These are phyloP conservation scores for Ptychadena robeensis DNA, from an alignment of 2,797 vertebrate genomes.

Conservation along the genomic window DNA sequence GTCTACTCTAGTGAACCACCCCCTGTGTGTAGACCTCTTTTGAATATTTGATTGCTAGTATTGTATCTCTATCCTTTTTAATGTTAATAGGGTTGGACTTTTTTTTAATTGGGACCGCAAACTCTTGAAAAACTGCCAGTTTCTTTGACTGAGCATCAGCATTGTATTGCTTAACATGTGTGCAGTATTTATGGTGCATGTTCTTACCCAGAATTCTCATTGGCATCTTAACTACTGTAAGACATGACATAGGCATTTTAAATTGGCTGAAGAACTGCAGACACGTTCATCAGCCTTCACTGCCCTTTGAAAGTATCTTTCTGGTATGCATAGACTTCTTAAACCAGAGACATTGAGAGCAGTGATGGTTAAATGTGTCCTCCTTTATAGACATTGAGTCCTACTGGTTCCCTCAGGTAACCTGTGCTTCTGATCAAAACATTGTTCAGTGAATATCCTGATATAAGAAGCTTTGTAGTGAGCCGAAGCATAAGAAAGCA, in stretches of 20 bases:
- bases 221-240: slow-evolving; percentile 18
- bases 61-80: no score
- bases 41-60: neutral
- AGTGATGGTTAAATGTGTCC: neutral
- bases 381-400: slow-evolving; percentile 13
- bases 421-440: neutral
- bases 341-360: slow-evolving; percentile 25
- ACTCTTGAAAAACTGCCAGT: no score
- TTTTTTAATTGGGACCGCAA: neutral
- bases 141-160: no score
- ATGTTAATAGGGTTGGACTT: no score
- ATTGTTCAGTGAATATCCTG: neutral
- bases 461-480: neutral
- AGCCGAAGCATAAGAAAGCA: neutral
- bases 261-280: slow-evolving; percentile 13
- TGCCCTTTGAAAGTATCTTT: slow-evolving; percentile 21
- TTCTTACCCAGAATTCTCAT: slow-evolving; percentile 34
- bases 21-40: neutral
- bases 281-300: slow-evolving; percentile 1
- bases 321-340: slow-evolving; percentile 1
- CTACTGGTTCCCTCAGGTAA: neutral
- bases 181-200: slow-evolving; percentile 2
- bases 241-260: slow-evolving; percentile 23
- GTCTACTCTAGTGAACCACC: no score
- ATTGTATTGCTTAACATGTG: neutral